These are phyloP conservation scores for Cataglyphis hispanica DNA, from an alignment of 1,140 invertebrate genomes.

Conservation along the genomic window DNA sequence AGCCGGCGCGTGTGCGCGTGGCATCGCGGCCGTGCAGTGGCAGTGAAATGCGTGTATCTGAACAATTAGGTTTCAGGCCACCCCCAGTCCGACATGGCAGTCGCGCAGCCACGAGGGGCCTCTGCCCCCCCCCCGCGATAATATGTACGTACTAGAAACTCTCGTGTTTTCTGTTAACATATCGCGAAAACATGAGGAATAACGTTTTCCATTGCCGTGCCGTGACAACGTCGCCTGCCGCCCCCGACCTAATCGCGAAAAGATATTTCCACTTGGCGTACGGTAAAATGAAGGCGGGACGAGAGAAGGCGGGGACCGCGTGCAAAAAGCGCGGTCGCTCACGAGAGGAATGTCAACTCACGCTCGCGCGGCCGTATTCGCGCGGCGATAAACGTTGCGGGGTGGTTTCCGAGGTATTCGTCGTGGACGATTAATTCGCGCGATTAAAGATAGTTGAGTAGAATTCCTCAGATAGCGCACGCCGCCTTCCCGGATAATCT, in stretches of 20 bases:
- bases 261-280: constrained; percentile 74
- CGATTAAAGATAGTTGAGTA: constrained; percentile 61
- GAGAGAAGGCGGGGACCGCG: not conserved
- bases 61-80: constrained; percentile 80
- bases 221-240: constrained; percentile 68
- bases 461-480: constrained; percentile 46
- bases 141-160: constrained; percentile 77
- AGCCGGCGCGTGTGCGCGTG: constrained; percentile 5
- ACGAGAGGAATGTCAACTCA: constrained; percentile 64
- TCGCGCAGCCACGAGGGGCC: not conserved
- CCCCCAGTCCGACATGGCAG: constrained; percentile 60
- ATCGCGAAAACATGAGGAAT: constrained; percentile 78
- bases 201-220: constrained; percentile 75
- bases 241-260: constrained; percentile 67
- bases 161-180: constrained; percentile 79
- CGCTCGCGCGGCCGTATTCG: constrained; percentile 29
- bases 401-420: constrained; percentile 45
- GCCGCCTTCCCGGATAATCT: not conserved
- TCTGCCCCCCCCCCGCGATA: constrained; percentile 63
- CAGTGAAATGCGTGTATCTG: constrained; percentile 80
- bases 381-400: constrained; percentile 63
- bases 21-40: constrained; percentile 24
- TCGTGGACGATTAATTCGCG: constrained; percentile 59
- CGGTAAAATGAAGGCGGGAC: not conserved
- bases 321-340: constrained; percentile 50